These are phyloP conservation scores for Athalia cordata DNA, from an alignment of 2,888 invertebrate species.

Conservation along the genomic window DNA sequence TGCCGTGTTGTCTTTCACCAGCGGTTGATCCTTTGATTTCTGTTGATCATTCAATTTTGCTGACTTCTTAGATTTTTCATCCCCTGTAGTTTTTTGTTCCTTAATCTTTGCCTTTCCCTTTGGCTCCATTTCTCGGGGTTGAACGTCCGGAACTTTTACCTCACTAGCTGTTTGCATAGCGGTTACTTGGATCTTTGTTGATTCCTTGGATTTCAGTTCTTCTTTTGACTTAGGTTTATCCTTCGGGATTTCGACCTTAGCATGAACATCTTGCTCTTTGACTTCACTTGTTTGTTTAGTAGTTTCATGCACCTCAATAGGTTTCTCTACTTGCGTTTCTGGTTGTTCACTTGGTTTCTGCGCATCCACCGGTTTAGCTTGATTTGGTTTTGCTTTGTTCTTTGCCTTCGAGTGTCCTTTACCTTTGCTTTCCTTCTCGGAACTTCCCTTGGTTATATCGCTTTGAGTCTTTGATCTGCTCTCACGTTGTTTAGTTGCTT, in stretches of 20 bases:
- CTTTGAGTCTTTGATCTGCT: conserved; percentile 27
- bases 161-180: not conserved
- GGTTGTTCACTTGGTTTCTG: not conserved
- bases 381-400: conserved; percentile 17
- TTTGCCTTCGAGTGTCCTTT: conserved; percentile 28
- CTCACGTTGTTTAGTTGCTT: conserved; percentile 29
- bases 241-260: conserved; percentile 28
- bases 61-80: conserved; percentile 17
- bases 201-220: conserved; percentile 53
- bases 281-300: conserved; percentile 26
- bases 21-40: conserved; percentile 4
- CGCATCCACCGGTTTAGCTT: not conserved
- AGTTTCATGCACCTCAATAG: not conserved
- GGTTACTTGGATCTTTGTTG: conserved; percentile 30
- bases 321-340: conserved; percentile 11
- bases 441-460: conserved; percentile 29
- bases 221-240: conserved; percentile 50
- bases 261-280: conserved; percentile 3
- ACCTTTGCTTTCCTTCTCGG: conserved; percentile 31
- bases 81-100: conserved; percentile 9
- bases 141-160: conserved; percentile 12
- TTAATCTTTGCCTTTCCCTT: conserved; percentile 35
- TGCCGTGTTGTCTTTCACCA: not conserved
- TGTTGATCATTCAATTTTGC: not conserved
- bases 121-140: conserved; percentile 45